phyloP scores from a whole-genome alignment of 2,888 invertebrate species.

The Xanthorhoe designata region DNA sequence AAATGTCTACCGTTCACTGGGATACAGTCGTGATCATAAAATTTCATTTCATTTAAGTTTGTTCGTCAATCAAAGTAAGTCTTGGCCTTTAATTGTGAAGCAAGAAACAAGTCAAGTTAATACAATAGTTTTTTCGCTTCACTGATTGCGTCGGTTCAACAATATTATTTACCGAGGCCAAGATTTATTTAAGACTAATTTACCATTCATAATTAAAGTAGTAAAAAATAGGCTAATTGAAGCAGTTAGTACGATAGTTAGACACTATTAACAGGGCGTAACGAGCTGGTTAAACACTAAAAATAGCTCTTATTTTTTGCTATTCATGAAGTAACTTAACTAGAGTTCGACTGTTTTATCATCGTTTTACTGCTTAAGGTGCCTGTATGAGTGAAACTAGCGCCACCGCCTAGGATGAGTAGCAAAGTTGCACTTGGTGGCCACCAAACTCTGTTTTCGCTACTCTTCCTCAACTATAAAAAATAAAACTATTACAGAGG shows the following conservation, averaged over 20 bases:
- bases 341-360: neutral
- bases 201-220: constrained; percentile 1
- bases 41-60: too few relatives aligned
- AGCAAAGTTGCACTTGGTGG: too few relatives aligned
- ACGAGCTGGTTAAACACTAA: constrained; percentile 3
- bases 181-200: neutral
- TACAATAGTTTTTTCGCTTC: neutral
- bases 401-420: too few relatives aligned
- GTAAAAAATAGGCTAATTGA: constrained; percentile 14
- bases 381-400: too few relatives aligned
- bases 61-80: too few relatives aligned
- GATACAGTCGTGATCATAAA: too few relatives aligned
- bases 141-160: neutral
- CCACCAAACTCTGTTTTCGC: too few relatives aligned
- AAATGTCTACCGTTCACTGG: too few relatives aligned
- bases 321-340: neutral
- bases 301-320: neutral
- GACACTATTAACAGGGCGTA: neutral
- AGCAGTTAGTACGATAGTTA: neutral
- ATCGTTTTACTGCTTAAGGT: too few relatives aligned
- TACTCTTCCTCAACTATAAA: too few relatives aligned
- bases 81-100: too few relatives aligned
- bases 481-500: too few relatives aligned
- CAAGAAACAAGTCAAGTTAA: neutral
- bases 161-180: constrained; percentile 1